phyloP scores from a whole-genome alignment of 1,140 invertebrate species.

The Aphidius gifuensis region DNA sequence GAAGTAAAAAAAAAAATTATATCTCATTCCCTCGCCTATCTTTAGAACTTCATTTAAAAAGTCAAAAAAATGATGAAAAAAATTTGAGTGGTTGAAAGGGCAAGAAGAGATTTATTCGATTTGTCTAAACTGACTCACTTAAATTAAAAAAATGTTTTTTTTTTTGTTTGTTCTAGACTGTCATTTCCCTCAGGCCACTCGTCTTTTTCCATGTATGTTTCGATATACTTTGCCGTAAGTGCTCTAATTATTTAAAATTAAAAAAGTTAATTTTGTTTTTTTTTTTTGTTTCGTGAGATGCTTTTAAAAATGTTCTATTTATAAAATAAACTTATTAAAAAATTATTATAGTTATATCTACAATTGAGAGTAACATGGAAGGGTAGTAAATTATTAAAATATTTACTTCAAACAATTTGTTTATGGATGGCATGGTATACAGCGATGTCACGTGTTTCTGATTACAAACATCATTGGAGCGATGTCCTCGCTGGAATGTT shows the following conservation, averaged over 20 bases:
- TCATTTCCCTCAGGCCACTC: slow-evolving; percentile 83
- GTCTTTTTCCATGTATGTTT: slow-evolving; percentile 76
- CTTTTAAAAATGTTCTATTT: slow-evolving; percentile 15
- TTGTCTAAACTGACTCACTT: background rate
- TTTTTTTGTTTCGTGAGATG: background rate
- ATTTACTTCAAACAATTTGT: slow-evolving; percentile 71
- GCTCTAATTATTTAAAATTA: slow-evolving; percentile 11
- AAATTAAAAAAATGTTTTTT: background rate
- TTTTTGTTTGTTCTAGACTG: slow-evolving; percentile 57
- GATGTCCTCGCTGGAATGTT: slow-evolving; percentile 69
- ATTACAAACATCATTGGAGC: slow-evolving; percentile 97
- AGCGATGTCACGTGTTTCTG: slow-evolving; percentile 80
- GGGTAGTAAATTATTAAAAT: slow-evolving; percentile 70
- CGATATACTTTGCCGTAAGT: slow-evolving; percentile 79
- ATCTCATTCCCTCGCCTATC: background rate
- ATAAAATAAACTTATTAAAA: slow-evolving; percentile 7
- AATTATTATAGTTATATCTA: slow-evolving; percentile 73
- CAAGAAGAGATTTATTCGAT: slow-evolving; percentile 10
- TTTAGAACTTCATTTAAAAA: slow-evolving; percentile 1
- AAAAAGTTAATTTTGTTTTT: background rate
- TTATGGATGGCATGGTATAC: slow-evolving; percentile 77
- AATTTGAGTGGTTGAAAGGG: slow-evolving; percentile 14
- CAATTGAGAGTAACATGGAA: slow-evolving; percentile 75
- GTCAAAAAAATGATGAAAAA: slow-evolving; percentile 1
- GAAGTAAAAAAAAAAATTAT: slow-evolving; percentile 7